Evolutionary conservation across 2,797 vertebrate genomes (phyloP), one percentile per base, ranked within the genome.

Genomic region (Tokudaia tokunoshimensis): DNA sequence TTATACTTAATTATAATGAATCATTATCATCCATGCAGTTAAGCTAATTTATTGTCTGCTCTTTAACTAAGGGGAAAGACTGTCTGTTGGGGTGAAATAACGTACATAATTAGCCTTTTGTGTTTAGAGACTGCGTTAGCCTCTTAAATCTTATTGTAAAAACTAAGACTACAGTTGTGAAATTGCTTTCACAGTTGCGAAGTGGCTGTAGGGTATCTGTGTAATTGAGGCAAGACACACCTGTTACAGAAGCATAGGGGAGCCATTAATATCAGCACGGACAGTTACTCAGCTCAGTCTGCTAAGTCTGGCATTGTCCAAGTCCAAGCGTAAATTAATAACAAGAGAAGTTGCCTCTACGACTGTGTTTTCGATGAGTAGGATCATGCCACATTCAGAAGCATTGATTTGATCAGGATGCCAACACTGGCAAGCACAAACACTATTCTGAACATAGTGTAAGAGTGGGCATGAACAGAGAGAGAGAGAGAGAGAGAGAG

Each of bases 191-290:
- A 95, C 96, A 84, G 89, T 34, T 20, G 82, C 97, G 67, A 50
- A 90, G 97, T 97, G 79, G 95, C 82, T 81, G 89, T 81, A 94
- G 97, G 94, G 94, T 37, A 84, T 87, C 80, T 94, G 80, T 95
- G 78, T 96, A 72, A 67, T 96, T 82, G 92, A 81, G 74, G 50
- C 96, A 92, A 97, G 97, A 94, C 98, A 98, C 98, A 99, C 98
- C 99, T 99, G 98, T 99, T 99, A 98, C 98, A 98, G 98, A 98
- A 98, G 98, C 98, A 98, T 97, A 98, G 98, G 98, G 98, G 98
- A 98, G 98, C 96, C 96, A 97, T 98, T 98, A 99, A 99, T 98
- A 98, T 95, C 98, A 97, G 97, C 94, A 76, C 98, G 98, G 98
- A 98, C 98, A 96, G 98, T 98, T 98, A 98, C 96, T 97, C 97